Evolutionary conservation across 2,797 vertebrate species (phyloP).

Genomic region (Hippopotamyrus pictus): DNA sequence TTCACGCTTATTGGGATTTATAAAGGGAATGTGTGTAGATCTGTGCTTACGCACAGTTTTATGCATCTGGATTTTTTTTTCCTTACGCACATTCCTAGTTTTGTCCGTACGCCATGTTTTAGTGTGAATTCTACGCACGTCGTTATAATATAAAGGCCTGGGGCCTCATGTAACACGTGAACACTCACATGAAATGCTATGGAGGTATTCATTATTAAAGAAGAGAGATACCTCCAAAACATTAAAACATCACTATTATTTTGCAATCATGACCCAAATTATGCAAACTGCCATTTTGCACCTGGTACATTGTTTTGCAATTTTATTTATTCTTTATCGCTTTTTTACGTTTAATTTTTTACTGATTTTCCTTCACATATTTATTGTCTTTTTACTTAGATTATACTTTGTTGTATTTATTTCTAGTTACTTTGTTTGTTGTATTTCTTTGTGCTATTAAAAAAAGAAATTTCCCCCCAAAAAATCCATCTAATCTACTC

Average conservation of each 20-base stretch:
- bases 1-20: too few relatives aligned
- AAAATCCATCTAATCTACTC: not conserved
- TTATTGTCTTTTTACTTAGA: not conserved
- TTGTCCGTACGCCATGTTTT: too few relatives aligned
- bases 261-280: not conserved
- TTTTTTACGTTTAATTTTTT: not conserved
- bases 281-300: not conserved
- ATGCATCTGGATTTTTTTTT: too few relatives aligned
- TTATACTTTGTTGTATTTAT: not conserved
- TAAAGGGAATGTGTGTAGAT: too few relatives aligned
- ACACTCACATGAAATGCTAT: not conserved
- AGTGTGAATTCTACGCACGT: too few relatives aligned
- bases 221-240: not conserved
- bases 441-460: not conserved
- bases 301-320: not conserved
- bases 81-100: too few relatives aligned
- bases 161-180: too few relatives aligned
- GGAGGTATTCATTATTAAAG: not conserved
- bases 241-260: not conserved
- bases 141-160: too few relatives aligned
- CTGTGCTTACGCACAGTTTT: too few relatives aligned
- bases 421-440: not conserved
- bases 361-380: not conserved
- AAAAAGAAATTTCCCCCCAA: not conserved
- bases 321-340: not conserved